Evolutionary conservation across 2,888 invertebrate species (phyloP), one percentile per base, ranked within the genome.

Genomic region (Palloptera scutellata): DNA sequence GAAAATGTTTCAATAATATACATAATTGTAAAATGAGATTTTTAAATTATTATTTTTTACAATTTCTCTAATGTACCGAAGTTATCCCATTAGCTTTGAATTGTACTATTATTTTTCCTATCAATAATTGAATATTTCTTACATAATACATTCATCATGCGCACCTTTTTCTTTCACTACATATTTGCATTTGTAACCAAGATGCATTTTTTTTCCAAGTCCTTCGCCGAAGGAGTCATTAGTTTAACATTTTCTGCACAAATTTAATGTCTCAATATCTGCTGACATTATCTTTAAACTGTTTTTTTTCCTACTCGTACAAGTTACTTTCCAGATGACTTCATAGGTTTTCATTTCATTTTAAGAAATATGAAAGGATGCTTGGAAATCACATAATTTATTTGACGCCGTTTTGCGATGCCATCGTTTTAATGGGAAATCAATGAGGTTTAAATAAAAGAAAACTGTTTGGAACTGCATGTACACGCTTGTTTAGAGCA

Each of bases 381-480:
- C 5, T 17, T 51, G 40, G 57, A 40, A 41, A 19, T 57, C 48
- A 41, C 51, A 48, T 51, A 64, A 48, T 64, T 51, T 64, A 58
- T 57, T 41, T 59, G 59, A 19, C 51, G 58, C 57, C 62, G 63
- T 52, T 59, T 52, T 62, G 52, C n/a, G 62, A 67, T 67, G 58
- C 58, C 62, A 63, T 67, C 62, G 53, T 51, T 63, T 67, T 63
- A 67, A 67, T 67, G 67, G 63, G 40, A 64, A 67, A 67, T 67
- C 67, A 53, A 64, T 67, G 63, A n/a, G 45, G 52, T 30, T 40
- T 51, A 66, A 63, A 64, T 58, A 57, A 42, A 12, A 40, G 30
- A 19, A 17, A 8, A n/a, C 10, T 45, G 15, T 45, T 48, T 8
- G 5, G 5, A 48, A 4, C 45, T 12, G 13, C 45, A 43, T 43